Evolutionary conservation across 2,113 vertebrate species (phyloP).

Genomic region (Ailurus styani): DNA sequence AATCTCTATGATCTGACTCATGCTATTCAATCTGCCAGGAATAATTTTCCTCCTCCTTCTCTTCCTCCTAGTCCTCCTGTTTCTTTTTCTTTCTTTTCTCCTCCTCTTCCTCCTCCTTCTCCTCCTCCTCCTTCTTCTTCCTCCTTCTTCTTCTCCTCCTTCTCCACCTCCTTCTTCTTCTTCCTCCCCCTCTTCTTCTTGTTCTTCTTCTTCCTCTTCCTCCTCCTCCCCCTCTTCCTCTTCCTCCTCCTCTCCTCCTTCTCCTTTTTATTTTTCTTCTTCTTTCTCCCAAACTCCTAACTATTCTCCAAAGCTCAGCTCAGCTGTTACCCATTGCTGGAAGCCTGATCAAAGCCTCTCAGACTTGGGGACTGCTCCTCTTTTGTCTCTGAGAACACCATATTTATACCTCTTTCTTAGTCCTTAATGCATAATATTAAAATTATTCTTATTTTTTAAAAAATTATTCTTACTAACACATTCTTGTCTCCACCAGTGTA

Average conservation of each 20-base stretch:
- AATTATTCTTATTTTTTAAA: neutral
- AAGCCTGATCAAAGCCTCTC: neutral
- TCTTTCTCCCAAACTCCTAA: neutral
- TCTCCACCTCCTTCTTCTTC: too few species aligned
- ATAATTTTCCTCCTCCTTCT: neutral
- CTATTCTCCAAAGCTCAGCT: neutral
- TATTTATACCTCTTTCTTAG: neutral
- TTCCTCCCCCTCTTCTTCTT: too few species aligned
- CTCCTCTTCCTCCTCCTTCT: too few species aligned
- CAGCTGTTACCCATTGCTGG: neutral
- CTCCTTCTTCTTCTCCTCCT: too few species aligned
- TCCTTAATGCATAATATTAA: neutral
- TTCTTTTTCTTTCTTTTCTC: too few species aligned
- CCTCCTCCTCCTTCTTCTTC: too few species aligned
- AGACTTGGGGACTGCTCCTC: neutral
- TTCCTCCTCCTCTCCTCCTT: too few species aligned
- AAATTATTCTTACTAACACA: too few species aligned
- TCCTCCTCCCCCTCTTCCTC: too few species aligned
- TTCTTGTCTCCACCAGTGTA: neutral
- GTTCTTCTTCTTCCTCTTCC: neutral
- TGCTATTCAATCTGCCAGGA: neutral
- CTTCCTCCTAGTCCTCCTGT: too few species aligned
- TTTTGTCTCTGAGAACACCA: neutral
- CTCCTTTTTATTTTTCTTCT: too few species aligned
- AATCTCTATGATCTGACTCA: neutral